Base-by-base conservation (phyloP, 1,140 invertebrate genomes). In the Pseudomyrmex cubaensis region DNA sequence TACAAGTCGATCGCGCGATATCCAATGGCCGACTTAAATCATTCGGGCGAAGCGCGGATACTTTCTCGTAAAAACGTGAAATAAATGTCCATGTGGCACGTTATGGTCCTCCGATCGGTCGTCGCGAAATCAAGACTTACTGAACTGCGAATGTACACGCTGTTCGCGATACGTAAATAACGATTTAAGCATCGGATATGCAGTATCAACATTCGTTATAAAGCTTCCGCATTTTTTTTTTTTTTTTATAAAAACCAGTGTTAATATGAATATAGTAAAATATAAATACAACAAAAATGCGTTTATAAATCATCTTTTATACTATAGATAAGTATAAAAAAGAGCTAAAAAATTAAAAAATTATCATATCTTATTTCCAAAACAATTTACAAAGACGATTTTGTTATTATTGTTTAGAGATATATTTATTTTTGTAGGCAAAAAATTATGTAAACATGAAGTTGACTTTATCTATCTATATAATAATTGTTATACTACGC, bases 131-230 rank as follows among this genome's bases (percentile, higher is more conserved):
- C 66, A 70, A 50, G 66, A 80, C 76, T 80, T 80, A 80, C 22
- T 48, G 76, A 17, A 57, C 20, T 17, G 63, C 12, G 15, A 12
- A 70, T 10, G 12, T 35, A n/a, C 73, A 75, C 57, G 70, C 22
- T 50, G 66, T 70, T 69, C 64, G 10, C 56, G 66, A 80, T 50
- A 67, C 74, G 48, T 80, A 80, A 80, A 80, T 70, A 80, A 80
- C 66, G 44, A 59, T 76, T 64, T 66, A 52, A 44, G n/a, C n/a
- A 57, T 70, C 52, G 35, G 20, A 69, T 35, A 44, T 44, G n/a
- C 7, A 69, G 35, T 20, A 62, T 22, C 59, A 13, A 48, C 7
- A 54, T 7, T 70, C 35, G 20, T 15, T 4, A n/a, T 17, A 50
- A 80, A 72, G 35, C 64, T 80, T 1, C 25, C 44, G 7, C n/a